Evolutionary conservation across 2,888 invertebrate species (phyloP).

Genomic region (Dasypolia templi): DNA sequence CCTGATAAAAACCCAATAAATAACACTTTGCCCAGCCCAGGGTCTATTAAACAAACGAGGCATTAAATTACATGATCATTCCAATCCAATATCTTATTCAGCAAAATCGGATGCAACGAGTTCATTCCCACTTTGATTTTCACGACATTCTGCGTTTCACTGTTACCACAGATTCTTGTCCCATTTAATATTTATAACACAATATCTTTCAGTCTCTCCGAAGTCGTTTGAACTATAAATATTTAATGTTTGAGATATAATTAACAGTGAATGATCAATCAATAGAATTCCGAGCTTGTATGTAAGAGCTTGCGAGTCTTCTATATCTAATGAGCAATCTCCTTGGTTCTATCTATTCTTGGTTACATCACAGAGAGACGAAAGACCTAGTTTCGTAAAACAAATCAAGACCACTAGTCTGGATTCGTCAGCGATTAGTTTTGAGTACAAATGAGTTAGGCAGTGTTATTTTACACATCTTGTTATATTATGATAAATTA

Average conservation of each 20-base stretch:
- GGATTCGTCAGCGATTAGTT: background rate
- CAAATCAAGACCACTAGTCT: background rate
- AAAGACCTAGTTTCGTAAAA: background rate
- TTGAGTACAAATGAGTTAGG: no score
- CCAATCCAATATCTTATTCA: background rate
- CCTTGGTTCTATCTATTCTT: background rate
- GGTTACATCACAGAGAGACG: background rate
- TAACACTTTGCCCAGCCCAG: no score
- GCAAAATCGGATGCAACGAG: background rate
- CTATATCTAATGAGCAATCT: constrained; percentile 12
- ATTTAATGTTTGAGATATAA: constrained; percentile 39
- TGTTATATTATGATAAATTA: no score
- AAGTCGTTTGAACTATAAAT: constrained; percentile 35
- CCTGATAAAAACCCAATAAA: no score
- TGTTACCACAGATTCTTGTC: background rate
- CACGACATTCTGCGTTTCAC: background rate
- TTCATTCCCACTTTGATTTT: background rate
- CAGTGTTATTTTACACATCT: no score
- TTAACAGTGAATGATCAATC: constrained; percentile 45
- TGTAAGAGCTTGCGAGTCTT: constrained; percentile 38
- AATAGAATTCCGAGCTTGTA: constrained; percentile 15
- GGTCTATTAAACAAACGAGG: background rate
- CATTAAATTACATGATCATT: no score
- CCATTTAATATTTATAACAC: constrained; percentile 25
- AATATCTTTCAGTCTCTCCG: constrained; percentile 21